These are phyloP conservation scores for Dendrophyllia cribrosa DNA, from an alignment of 64 coral and sea anemone species.

Conservation along the genomic window DNA sequence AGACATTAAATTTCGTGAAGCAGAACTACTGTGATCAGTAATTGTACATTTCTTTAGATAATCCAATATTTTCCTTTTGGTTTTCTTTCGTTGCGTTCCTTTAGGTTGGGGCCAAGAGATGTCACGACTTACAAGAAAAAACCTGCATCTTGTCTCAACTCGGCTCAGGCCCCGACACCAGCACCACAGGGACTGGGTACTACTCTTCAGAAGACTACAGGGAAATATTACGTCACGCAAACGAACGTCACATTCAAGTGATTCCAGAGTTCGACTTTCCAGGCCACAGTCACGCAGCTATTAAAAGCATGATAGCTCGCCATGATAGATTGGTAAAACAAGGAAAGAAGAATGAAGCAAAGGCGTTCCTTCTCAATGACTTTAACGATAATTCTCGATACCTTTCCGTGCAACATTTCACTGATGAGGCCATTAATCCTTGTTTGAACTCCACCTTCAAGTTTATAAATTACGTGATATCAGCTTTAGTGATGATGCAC, in stretches of 20 bases:
- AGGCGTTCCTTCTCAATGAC: constrained; percentile 54
- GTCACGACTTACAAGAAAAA: constrained; percentile 70
- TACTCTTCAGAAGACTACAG: constrained; percentile 3
- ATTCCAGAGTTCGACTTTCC: constrained; percentile 88
- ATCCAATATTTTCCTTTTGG: too few species aligned
- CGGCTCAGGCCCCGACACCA: constrained; percentile 38
- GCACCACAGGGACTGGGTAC: constrained; percentile 16
- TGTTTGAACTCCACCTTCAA: constrained; percentile 75
- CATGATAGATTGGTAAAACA: constrained; percentile 23
- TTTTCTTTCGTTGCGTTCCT: too few species aligned
- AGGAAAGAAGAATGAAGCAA: not conserved
- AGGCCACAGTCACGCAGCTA: constrained; percentile 78
- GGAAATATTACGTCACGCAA: constrained; percentile 56
- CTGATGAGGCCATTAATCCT: constrained; percentile 74
- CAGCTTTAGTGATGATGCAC: constrained; percentile 57
- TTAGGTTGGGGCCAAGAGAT: constrained; percentile 65
- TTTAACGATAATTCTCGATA: constrained; percentile 51
- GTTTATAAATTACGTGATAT: constrained; percentile 54
- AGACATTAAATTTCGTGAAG: too few species aligned
- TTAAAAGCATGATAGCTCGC: constrained; percentile 61
- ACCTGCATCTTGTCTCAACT: constrained; percentile 62
- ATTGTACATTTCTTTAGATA: too few species aligned
- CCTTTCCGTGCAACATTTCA: constrained; percentile 53
- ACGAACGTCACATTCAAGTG: constrained; percentile 65
- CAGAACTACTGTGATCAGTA: too few species aligned